Evolutionary conservation across 2,888 invertebrate species (phyloP), one percentile per base, ranked within the genome.

Genomic region (Mimachlamys varia): DNA sequence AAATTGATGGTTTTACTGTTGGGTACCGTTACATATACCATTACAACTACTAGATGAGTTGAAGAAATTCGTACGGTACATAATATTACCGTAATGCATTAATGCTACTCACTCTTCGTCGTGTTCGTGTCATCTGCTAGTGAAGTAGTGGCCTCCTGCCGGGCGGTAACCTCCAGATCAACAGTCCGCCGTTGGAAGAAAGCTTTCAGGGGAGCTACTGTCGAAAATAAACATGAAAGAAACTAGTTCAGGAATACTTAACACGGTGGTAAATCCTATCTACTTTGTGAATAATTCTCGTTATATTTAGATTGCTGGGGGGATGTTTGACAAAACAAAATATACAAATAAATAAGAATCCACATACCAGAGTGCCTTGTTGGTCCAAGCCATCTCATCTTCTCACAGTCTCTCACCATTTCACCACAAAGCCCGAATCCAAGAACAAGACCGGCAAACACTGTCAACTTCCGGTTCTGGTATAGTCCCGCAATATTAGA

Each of bases 331-430:
- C 13, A 33, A 3, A 33, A 12, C 13, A 19, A 53, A 27, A 19
- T 17, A 12, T n/a, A 33, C 3, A 55, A 19, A 7, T 17, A 2
- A 53, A 37, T 17, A 55, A 27, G 12, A 0, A 27, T 19, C 53
- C 27, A 90, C 44, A 33, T 90, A 90, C 90, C 58, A 27, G 88
- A 89, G 27, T 90, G 89, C 50, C 90, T 76, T 53, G 87, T 87
- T n/a, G 90, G 90, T 50, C 90, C 90, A 33, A 90, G 55, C 90
- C 90, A 90, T 89, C 90, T 88, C 50, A 89, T 90, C 89, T 90
- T 90, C 87, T 90, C 90, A 37, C 90, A 90, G n/a, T 90, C 90
- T 17, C 87, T 88, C 27, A 90, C 90, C 90, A 90, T 90, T 13
- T 89, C 55, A n/a, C 90, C 90, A 89, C 90, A 90, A n/a, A 90